Evolutionary conservation across 2,888 invertebrate genomes (phyloP).

Genomic region (Pelosia muscerda): DNA sequence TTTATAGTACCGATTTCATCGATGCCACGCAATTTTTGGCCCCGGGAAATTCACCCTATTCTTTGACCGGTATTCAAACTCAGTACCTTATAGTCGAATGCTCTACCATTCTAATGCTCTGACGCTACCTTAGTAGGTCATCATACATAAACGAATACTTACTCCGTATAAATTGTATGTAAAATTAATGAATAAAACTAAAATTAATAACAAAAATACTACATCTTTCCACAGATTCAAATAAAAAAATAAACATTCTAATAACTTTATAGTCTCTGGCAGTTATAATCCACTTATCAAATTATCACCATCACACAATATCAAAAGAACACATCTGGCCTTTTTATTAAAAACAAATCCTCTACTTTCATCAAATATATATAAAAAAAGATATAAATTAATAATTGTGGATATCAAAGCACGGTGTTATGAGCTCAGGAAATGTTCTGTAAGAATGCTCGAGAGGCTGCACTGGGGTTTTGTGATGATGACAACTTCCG

Average conservation of each 20-base stretch:
- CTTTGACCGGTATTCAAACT: no score
- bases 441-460: slow-evolving; percentile 13
- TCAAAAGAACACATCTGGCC: slow-evolving; percentile 48
- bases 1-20: no score
- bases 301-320: slow-evolving; percentile 40
- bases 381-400: slow-evolving; percentile 57
- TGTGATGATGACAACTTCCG: slow-evolving; percentile 15
- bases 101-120: no score
- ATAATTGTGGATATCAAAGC: slow-evolving; percentile 58
- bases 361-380: slow-evolving; percentile 52
- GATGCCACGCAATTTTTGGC: no score
- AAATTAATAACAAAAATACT: background rate
- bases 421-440: slow-evolving; percentile 17
- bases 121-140: no score
- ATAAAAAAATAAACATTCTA: slow-evolving; percentile 5
- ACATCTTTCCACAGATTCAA: background rate
- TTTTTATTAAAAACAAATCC: slow-evolving; percentile 48
- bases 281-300: slow-evolving; percentile 31
- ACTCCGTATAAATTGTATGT: background rate
- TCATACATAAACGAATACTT: no score
- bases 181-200: background rate
- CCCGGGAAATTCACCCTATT: no score
- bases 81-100: no score
- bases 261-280: slow-evolving; percentile 1
- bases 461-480: background rate